These are phyloP conservation scores for Lanius ludovicianus DNA, from an alignment of 2,113 vertebrate species.

Conservation along the genomic window DNA sequence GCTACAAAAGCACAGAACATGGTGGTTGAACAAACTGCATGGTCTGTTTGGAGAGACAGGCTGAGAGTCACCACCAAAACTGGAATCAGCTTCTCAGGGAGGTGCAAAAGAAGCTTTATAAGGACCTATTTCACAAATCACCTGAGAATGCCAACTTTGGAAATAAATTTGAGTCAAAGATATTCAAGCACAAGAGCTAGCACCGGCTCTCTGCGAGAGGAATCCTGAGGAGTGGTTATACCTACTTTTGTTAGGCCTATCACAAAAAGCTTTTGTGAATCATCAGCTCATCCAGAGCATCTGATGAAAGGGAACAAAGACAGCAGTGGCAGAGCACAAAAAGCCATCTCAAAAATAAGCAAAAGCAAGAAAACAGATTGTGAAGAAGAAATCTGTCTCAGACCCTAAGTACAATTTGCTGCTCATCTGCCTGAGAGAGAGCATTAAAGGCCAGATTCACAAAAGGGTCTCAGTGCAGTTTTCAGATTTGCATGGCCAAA, in stretches of 20 bases:
- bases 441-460: not conserved
- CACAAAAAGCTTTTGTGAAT: not conserved
- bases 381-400: not conserved
- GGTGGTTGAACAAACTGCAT: not conserved
- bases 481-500: not conserved
- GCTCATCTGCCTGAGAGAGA: not conserved
- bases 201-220: not conserved
- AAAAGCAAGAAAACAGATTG: not conserved
- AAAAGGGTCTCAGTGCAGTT: not conserved
- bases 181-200: not conserved
- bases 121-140: not conserved
- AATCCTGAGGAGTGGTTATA: not conserved
- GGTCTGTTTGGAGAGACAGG: not conserved
- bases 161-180: not conserved
- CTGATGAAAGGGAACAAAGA: not conserved
- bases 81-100: not conserved
- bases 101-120: not conserved
- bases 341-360: not conserved
- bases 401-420: not conserved
- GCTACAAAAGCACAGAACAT: not conserved
- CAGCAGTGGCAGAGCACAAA: not conserved
- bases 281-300: not conserved
- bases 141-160: not conserved
- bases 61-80: not conserved
- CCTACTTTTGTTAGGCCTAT: not conserved